Evolutionary conservation across 2,113 vertebrate species (phyloP).

Genomic region (Seriola quinqueradiata): DNA sequence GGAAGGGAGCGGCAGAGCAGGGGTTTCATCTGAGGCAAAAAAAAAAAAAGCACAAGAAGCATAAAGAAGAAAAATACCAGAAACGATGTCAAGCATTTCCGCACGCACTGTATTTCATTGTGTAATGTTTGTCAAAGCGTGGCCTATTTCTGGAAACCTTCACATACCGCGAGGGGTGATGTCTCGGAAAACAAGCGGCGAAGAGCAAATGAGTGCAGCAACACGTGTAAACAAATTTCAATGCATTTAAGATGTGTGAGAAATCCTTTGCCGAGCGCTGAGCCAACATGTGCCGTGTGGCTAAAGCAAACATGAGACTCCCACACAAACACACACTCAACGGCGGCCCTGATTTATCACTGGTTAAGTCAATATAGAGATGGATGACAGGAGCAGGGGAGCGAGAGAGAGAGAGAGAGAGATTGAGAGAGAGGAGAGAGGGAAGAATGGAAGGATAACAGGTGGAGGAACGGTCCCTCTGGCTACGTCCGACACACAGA

Average conservation of each 20-base stretch:
- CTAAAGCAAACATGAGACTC: conserved; percentile 57
- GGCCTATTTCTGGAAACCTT: conserved; percentile 35
- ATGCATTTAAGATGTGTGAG: conserved; percentile 42
- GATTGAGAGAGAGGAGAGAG: conserved; percentile 25
- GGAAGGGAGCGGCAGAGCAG: conserved; percentile 16
- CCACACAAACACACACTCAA: conserved; percentile 15
- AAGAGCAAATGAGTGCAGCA: conserved; percentile 40
- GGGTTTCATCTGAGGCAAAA: conserved; percentile 20
- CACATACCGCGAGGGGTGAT: background rate
- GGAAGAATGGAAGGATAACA: conserved; percentile 65
- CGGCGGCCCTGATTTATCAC: conserved; percentile 56
- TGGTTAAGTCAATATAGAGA: conserved; percentile 62
- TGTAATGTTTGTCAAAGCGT: conserved; percentile 22
- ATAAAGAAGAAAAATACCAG: conserved; percentile 37
- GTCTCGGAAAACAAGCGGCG: conserved; percentile 27
- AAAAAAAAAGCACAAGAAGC: conserved; percentile 2
- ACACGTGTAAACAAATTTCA: conserved; percentile 59
- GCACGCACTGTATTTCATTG: conserved; percentile 5
- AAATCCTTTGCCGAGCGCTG: conserved; percentile 48
- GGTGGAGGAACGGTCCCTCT: conserved; percentile 67
- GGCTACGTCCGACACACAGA: conserved; percentile 62
- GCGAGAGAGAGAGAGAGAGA: too few relatives aligned
- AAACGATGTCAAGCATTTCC: conserved; percentile 23
- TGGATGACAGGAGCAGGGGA: conserved; percentile 55
- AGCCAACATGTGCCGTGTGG: conserved; percentile 44